Conservation (phyloP, 2,888 invertebrate species). For the Artemia sp. region DNA sequence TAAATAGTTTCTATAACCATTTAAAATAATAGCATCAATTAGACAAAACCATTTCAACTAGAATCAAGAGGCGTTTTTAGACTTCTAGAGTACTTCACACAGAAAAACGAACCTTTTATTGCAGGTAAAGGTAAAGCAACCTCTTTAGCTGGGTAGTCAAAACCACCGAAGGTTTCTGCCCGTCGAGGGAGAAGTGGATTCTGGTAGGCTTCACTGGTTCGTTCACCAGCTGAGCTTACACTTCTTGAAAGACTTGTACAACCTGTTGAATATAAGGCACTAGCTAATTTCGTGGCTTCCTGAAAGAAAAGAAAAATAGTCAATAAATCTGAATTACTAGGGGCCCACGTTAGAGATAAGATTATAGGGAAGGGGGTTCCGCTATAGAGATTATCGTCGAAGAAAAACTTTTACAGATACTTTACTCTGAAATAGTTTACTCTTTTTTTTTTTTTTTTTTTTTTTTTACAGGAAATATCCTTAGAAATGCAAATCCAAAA, state of each 20-base stretch:
- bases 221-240: constrained; percentile 82
- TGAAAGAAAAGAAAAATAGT: constrained; percentile 32
- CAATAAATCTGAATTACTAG: not conserved
- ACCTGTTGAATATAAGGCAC: constrained; percentile 41
- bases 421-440: too few species aligned
- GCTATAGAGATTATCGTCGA: too few species aligned
- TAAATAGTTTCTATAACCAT: too few species aligned
- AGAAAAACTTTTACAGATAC: too few species aligned
- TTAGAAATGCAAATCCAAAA: constrained; percentile 14
- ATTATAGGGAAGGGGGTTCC: not conserved
- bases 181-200: constrained; percentile 73
- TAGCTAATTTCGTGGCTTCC: constrained; percentile 58
- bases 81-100: too few species aligned
- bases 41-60: too few species aligned
- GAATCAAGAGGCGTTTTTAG: too few species aligned
- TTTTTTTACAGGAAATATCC: not conserved
- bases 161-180: constrained; percentile 91
- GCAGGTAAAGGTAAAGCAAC: constrained; percentile 14
- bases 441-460: too few species aligned
- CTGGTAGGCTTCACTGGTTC: constrained; percentile 66
- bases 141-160: constrained; percentile 42
- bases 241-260: constrained; percentile 69
- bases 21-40: too few species aligned
- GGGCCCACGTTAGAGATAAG: not conserved
- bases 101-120: too few species aligned